Evolutionary conservation across 2,888 invertebrate species (phyloP).

Genomic region (Chrysolina haemoptera): DNA sequence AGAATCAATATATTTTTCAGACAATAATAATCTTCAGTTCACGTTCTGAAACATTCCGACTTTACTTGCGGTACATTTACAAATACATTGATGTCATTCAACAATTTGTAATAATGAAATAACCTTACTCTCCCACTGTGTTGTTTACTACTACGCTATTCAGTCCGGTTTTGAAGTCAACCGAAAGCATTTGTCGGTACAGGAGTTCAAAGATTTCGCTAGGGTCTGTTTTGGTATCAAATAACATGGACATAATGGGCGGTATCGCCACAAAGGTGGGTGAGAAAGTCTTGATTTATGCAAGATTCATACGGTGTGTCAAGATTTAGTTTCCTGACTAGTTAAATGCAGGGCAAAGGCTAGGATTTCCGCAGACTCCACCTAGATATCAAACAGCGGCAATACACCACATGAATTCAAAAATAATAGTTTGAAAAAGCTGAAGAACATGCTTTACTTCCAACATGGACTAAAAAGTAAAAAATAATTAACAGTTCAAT

Average conservation of each 20-base stretch:
- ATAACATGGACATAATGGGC: slow-evolving; percentile 45
- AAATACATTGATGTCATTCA: slow-evolving; percentile 28
- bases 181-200: slow-evolving; percentile 44
- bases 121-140: slow-evolving; percentile 40
- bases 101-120: slow-evolving; percentile 42
- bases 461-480: too few relatives aligned
- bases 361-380: slow-evolving; percentile 3
- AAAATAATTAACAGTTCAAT: too few relatives aligned
- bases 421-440: too few relatives aligned
- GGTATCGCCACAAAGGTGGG: slow-evolving; percentile 39
- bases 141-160: slow-evolving; percentile 49
- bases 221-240: slow-evolving; percentile 47
- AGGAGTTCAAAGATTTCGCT: slow-evolving; percentile 40
- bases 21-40: neutral
- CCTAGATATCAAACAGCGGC: neutral
- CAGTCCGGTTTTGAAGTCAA: slow-evolving; percentile 40
- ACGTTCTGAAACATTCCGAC: neutral
- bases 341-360: neutral
- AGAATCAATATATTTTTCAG: too few relatives aligned
- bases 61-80: slow-evolving; percentile 25
- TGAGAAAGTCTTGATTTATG: slow-evolving; percentile 46
- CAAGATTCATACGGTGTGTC: neutral
- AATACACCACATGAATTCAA: neutral
- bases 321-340: slow-evolving; percentile 2
- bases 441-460: too few relatives aligned